Conservation (phyloP, 2,888 invertebrate genomes). For the Heliconius aoede region DNA sequence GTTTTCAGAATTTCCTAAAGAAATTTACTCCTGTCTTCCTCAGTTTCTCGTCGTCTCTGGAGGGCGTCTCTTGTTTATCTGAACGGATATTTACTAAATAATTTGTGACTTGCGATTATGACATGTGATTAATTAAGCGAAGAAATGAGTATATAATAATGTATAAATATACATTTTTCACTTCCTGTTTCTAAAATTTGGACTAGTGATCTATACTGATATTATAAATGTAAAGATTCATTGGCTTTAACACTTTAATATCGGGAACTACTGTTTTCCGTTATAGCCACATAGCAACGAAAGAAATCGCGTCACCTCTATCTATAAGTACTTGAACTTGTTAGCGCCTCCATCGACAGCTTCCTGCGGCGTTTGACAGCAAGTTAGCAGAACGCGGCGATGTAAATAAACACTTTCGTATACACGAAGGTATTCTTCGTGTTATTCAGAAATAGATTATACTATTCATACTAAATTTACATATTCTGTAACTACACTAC, state of each 20-base stretch:
- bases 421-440: neutral
- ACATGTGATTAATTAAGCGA: neutral
- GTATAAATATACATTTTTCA: neutral
- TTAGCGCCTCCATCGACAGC: slow-evolving; percentile 19
- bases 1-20: neutral
- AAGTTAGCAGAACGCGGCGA: slow-evolving; percentile 27
- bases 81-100: slow-evolving; percentile 19
- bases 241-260: too few species aligned
- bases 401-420: slow-evolving; percentile 30
- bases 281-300: too few species aligned
- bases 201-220: too few species aligned
- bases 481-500: too few species aligned
- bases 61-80: slow-evolving; percentile 14
- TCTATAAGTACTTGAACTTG: slow-evolving; percentile 32
- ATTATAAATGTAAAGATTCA: neutral
- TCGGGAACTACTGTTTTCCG: too few species aligned
- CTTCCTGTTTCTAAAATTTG: neutral
- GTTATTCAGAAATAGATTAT: neutral
- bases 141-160: neutral
- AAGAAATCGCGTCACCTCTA: slow-evolving; percentile 4
- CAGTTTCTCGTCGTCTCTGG: slow-evolving; percentile 21
- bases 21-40: slow-evolving; percentile 1
- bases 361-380: slow-evolving; percentile 24
- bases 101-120: slow-evolving; percentile 8
- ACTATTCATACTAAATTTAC: neutral